Conservation (phyloP, 2,888 invertebrate species). For the Cosmia trapezina region DNA sequence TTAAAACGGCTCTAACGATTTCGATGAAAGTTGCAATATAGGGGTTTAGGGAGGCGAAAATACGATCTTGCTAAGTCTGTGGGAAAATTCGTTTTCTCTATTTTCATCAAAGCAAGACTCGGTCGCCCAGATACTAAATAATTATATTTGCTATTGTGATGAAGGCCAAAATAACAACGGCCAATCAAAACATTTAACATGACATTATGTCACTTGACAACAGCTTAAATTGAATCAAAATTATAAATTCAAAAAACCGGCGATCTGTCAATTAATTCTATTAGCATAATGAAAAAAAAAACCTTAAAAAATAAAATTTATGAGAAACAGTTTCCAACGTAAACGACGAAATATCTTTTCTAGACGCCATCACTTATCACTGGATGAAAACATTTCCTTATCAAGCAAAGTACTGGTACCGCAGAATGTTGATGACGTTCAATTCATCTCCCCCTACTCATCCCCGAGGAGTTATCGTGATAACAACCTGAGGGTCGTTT, state of each 20-base stretch:
- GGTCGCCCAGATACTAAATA: too few relatives aligned
- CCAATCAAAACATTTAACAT: background rate
- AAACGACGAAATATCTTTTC: constrained; percentile 31
- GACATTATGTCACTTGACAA: background rate
- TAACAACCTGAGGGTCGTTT: background rate
- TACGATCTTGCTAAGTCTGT: too few relatives aligned
- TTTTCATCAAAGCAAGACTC: too few relatives aligned
- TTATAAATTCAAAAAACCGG: background rate
- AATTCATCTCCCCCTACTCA: constrained; percentile 34
- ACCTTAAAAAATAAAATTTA: constrained; percentile 4
- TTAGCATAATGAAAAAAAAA: constrained; percentile 4
- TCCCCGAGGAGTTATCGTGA: constrained; percentile 19
- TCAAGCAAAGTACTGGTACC: constrained; percentile 42
- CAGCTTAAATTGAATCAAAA: background rate
- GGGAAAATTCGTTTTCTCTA: too few relatives aligned
- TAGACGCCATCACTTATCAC: constrained; percentile 32
- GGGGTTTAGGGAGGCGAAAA: too few relatives aligned
- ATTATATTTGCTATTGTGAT: too few relatives aligned
- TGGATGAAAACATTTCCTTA: constrained; percentile 25
- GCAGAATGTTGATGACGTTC: constrained; percentile 27
- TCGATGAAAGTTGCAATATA: too few relatives aligned
- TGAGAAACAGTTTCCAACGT: constrained; percentile 1
- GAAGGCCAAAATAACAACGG: background rate
- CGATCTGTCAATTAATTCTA: background rate
- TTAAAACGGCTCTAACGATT: too few relatives aligned